Evolutionary conservation across 1,140 invertebrate genomes (phyloP).

Genomic region (Eufriesea mexicana): DNA sequence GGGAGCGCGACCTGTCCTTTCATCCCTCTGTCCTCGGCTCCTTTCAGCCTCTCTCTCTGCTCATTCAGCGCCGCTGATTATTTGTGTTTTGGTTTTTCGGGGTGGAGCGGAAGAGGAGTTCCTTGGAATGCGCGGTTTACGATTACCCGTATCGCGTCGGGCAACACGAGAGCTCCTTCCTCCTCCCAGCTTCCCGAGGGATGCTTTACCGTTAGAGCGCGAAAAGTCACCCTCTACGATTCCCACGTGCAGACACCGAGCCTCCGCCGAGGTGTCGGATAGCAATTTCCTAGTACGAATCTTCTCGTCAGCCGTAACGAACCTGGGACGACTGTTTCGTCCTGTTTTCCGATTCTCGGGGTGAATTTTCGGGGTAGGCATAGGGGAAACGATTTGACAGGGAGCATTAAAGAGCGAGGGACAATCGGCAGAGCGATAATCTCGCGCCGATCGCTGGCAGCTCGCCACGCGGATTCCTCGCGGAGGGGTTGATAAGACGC

Average conservation of each 20-base stretch:
- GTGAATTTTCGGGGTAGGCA: too few species aligned
- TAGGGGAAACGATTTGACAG: too few species aligned
- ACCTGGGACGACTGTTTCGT: too few species aligned
- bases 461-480: background rate
- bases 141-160: slow-evolving; percentile 72
- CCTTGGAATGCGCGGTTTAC: slow-evolving; percentile 52
- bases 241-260: background rate
- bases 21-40: slow-evolving; percentile 9
- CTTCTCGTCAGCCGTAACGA: too few species aligned
- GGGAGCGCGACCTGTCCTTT: slow-evolving; percentile 54
- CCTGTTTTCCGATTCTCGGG: too few species aligned
- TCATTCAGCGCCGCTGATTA: too few species aligned
- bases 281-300: too few species aligned
- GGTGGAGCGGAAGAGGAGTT: slow-evolving; percentile 75
- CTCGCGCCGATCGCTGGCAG: background rate
- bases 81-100: slow-evolving; percentile 82
- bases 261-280: too few species aligned
- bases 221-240: slow-evolving; percentile 65
- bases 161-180: slow-evolving; percentile 28
- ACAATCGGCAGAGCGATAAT: background rate
- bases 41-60: slow-evolving; percentile 38
- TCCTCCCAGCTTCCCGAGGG: background rate
- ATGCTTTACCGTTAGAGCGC: slow-evolving; percentile 53
- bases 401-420: background rate
- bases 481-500: slow-evolving; percentile 24